Percentiles rank a stretch among this genome's conserved stretches.
phyloP scores from a whole-genome alignment of 2,888 invertebrate genomes.

The Tethea ocularis region DNA sequence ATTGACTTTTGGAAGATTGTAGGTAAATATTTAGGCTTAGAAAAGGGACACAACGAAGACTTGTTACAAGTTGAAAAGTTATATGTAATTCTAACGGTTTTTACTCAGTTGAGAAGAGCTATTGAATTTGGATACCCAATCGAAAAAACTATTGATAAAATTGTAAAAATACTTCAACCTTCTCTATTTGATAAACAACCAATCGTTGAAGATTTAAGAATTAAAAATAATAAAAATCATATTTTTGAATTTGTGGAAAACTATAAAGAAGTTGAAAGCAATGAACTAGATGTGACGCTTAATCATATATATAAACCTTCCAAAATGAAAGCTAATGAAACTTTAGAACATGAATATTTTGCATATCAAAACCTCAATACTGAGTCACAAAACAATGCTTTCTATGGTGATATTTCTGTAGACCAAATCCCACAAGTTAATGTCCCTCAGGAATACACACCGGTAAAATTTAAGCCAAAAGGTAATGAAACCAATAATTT shows the following conservation, averaged over 20 bases:
- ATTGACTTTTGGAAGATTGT: neutral
- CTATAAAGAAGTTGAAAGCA: no score
- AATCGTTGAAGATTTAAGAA: neutral
- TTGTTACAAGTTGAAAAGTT: neutral
- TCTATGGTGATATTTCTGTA: neutral
- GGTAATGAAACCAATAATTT: neutral
- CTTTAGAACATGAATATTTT: neutral
- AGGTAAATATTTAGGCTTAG: neutral
- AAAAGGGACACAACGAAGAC: neutral
- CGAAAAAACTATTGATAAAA: neutral
- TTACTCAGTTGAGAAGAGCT: neutral
- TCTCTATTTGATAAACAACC: neutral
- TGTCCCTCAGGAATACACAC: no score
- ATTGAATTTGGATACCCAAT: neutral
- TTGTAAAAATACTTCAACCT: neutral
- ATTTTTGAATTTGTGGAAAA: no score
- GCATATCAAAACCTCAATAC: neutral
- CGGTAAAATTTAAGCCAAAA: no score
- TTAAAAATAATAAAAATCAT: neutral
- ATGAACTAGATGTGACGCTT: no score
- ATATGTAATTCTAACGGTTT: neutral
- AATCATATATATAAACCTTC: no score
- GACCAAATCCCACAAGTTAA: no score
- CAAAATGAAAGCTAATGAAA: neutral
- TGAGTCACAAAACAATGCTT: neutral